phyloP scores from a whole-genome alignment of 2,113 vertebrate genomes.

The Amphilophus citrinellus region DNA sequence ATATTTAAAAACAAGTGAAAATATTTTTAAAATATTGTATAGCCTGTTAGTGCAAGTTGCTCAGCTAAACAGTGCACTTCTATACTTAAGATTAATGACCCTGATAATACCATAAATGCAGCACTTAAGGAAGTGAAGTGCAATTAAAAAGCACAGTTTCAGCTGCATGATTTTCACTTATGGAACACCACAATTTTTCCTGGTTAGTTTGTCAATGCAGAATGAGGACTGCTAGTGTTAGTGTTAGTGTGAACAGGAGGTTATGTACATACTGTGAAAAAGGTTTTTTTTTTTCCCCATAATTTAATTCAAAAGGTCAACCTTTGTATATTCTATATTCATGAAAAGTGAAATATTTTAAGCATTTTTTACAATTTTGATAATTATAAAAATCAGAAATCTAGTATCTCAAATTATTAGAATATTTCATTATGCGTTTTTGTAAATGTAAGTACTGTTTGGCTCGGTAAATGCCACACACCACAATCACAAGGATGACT shows the following conservation, averaged over 20 bases:
- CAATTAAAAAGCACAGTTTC: not conserved
- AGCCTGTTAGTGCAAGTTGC: not conserved
- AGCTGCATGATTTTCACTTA: conserved; percentile 15
- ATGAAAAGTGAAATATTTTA: not conserved
- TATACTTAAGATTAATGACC: not conserved
- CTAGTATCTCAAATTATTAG: too few species aligned
- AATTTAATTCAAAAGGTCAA: too few species aligned
- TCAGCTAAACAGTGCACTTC: not conserved
- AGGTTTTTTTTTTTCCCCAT: too few species aligned
- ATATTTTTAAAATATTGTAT: not conserved
- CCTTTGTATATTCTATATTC: too few species aligned
- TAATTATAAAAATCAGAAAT: not conserved
- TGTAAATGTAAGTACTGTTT: not conserved
- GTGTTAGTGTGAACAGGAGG: not conserved
- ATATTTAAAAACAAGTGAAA: not conserved
- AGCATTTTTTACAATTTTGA: not conserved
- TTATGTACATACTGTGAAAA: not conserved
- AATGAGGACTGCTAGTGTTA: not conserved
- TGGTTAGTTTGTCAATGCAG: not conserved
- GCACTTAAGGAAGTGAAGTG: conserved; percentile 2
- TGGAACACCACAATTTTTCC: conserved; percentile 9
- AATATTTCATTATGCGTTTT: too few species aligned
- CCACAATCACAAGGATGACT: not conserved
- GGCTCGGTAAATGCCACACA: not conserved
- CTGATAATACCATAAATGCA: not conserved